Conservation (phyloP, 2,797 vertebrate species). For the Acrossocheilus fasciatus region DNA sequence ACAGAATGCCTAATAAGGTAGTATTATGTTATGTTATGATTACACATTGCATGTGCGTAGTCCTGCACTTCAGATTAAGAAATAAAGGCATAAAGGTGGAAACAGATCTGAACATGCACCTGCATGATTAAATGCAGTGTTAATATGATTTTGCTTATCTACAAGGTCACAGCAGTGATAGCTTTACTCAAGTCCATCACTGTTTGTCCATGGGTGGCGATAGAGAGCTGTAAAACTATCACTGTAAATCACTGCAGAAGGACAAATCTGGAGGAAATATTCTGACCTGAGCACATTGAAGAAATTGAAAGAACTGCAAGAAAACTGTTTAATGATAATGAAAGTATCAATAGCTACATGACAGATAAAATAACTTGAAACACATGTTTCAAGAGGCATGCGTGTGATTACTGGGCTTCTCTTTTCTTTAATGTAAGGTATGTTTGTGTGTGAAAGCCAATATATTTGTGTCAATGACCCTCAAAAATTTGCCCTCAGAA, state of each 20-base stretch:
- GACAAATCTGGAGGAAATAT: not conserved
- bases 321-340: not conserved
- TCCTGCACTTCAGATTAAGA: not conserved
- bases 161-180: constrained; percentile 14
- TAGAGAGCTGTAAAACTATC: constrained; percentile 24
- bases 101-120: not conserved
- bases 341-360: not conserved
- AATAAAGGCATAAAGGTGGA: not conserved
- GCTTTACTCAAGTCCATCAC: not conserved
- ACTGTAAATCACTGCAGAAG: not conserved
- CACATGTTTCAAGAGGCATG: not conserved
- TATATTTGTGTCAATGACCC: constrained; percentile 17
- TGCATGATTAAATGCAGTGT: not conserved
- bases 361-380: not conserved
- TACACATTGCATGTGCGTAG: not conserved
- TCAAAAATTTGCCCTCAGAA: not conserved
- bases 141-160: not conserved
- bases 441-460: not conserved
- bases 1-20: not conserved
- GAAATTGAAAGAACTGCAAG: not conserved
- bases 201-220: constrained; percentile 36
- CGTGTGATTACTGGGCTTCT: not conserved
- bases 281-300: not conserved
- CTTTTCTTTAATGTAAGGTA: not conserved
- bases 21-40: not conserved